Base-by-base conservation (phyloP, 2,113 vertebrate species). In the Gasterosteus aculeatus region DNA sequence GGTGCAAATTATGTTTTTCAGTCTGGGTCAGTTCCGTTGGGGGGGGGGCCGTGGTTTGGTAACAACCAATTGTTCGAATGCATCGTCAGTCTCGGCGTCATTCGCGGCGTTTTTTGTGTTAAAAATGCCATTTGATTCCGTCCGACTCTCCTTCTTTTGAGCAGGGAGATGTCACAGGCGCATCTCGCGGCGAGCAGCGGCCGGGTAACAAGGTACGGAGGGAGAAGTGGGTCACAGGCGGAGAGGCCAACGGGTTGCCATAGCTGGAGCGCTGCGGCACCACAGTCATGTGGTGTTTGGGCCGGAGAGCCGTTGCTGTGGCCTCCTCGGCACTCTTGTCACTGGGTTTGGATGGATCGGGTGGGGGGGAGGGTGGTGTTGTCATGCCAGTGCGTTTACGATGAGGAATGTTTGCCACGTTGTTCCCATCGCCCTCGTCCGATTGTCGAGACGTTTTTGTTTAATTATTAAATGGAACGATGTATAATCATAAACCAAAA, bases 401-500 rank as follows among this genome's bases (percentile, higher is more conserved):
- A 56, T 22, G 56, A 54, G 35, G 39, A 72, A 78, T 58, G 68
- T 83, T 77, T 73, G 59, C 59, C 60, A 11, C 58, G 56, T 62
- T 35, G 61, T 31, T 33, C 10, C 6, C 56, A 29, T 15, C 56
- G 70, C 67, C 16, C 9, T 1, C 15, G 59, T 29, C 41, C 69
- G 63, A 75, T 65, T 26, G 22, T 26, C 22, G 3, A 33, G 33
- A 33, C 3, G 5, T 33, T 33, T 38, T 38, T 38, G 35, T 38
- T 38, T 38, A 38, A 39, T 61, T 46, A 46, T 46, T 46, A 14
- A 46, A 12, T 26, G 51, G n/a, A 54, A 26, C 3, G 3, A 29
- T 22, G 12, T 29, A 16, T 41, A 14, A 4, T 31, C 8, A 29
- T 33, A 14, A 14, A 12, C 19, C 2, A 38, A 49, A 41, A 58